Conservation (phyloP, 2,888 invertebrate species). For the Leucoma salicis region DNA sequence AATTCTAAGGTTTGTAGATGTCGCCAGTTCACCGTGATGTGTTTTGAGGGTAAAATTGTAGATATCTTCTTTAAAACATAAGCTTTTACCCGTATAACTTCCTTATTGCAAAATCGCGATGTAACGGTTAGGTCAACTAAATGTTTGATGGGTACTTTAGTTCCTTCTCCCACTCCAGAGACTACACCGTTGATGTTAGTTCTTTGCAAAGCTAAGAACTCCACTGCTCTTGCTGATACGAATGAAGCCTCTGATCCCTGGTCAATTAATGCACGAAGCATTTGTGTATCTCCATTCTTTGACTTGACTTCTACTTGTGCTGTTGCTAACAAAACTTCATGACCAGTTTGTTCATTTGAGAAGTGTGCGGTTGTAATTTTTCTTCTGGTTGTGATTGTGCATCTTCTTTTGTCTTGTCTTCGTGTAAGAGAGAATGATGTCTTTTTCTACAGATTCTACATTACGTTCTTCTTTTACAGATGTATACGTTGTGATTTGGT, state of each 20-base stretch:
- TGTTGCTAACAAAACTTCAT: neutral
- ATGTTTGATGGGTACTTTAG: too few relatives aligned
- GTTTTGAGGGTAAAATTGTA: too few relatives aligned
- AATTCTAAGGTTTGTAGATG: slow-evolving; percentile 1
- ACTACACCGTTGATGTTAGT: slow-evolving; percentile 19
- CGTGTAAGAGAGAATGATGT: neutral
- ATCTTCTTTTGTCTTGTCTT: neutral
- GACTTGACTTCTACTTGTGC: neutral
- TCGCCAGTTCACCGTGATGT: slow-evolving; percentile 1
- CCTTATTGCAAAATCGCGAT: too few relatives aligned
- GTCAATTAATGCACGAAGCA: neutral
- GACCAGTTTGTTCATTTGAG: neutral
- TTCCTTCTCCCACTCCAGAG: slow-evolving; percentile 24
- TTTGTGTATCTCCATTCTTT: neutral
- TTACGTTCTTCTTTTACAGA: neutral
- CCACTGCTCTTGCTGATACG: slow-evolving; percentile 20
- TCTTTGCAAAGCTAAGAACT: slow-evolving; percentile 20
- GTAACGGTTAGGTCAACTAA: too few relatives aligned
- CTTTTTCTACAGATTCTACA: neutral
- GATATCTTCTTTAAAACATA: neutral
- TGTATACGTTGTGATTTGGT: neutral
- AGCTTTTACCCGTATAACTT: neutral
- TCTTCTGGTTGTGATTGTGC: neutral
- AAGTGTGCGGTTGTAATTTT: neutral
- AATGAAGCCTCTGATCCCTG: too few relatives aligned